phyloP scores from a whole-genome alignment of 1,140 invertebrate species.

The Bombus turneri region DNA sequence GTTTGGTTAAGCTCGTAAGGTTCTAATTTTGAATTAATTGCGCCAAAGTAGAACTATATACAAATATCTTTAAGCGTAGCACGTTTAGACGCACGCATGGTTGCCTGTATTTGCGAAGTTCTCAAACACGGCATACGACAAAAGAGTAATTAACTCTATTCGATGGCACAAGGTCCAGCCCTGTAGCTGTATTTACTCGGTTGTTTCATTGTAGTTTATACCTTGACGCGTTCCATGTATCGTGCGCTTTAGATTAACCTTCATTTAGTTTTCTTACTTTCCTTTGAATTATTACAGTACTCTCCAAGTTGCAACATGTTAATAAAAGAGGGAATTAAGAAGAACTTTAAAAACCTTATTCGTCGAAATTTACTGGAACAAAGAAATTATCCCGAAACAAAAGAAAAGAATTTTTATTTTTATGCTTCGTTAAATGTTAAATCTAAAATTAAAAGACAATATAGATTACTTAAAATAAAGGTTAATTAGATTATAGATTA shows the following conservation, averaged over 20 bases:
- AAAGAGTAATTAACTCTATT: conserved; percentile 55
- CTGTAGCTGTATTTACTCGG: conserved; percentile 33
- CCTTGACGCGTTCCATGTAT: conserved; percentile 17
- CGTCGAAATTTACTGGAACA: too few species aligned
- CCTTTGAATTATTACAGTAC: not conserved
- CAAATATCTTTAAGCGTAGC: conserved; percentile 23
- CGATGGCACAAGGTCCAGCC: conserved; percentile 31
- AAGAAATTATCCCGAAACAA: too few species aligned
- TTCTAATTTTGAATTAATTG: conserved; percentile 30
- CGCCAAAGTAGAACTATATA: not conserved
- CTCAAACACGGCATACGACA: conserved; percentile 35
- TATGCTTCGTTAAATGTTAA: not conserved
- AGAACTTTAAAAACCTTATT: not conserved
- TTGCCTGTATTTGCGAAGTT: conserved; percentile 24
- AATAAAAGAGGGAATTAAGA: not conserved
- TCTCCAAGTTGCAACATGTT: not conserved
- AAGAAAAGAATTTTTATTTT: not conserved
- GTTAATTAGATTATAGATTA: not conserved
- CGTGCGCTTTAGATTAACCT: conserved; percentile 21
- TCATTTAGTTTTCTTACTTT: conserved; percentile 10
- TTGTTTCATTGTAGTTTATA: conserved; percentile 43
- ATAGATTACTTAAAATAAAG: too few species aligned
- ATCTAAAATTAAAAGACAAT: not conserved
- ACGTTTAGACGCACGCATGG: conserved; percentile 9
- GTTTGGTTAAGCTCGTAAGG: not conserved